These are phyloP conservation scores for Reticulitermes lucifugus DNA, from an alignment of 2,888 invertebrate species.

Conservation along the genomic window DNA sequence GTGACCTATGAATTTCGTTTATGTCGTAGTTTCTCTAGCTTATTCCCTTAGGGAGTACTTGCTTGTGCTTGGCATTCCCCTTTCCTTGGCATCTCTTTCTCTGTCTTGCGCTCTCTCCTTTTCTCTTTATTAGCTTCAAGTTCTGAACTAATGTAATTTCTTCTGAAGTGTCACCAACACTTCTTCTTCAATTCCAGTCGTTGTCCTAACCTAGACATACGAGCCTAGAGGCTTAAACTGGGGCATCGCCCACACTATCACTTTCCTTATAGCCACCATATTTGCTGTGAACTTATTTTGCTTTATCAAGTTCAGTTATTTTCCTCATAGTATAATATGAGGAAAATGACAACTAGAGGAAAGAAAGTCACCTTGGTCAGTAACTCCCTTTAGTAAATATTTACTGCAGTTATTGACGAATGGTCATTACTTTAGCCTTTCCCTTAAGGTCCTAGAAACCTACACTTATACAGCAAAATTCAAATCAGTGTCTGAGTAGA, in stretches of 20 bases:
- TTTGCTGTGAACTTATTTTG: neutral
- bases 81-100: neutral
- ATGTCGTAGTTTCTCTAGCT: neutral
- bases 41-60: neutral
- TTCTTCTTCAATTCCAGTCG: neutral
- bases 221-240: neutral
- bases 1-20: too few relatives aligned
- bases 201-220: too few relatives aligned
- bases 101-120: neutral
- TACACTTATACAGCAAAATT: neutral
- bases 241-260: neutral
- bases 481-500: too few relatives aligned
- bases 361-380: too few relatives aligned
- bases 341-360: too few relatives aligned
- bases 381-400: neutral
- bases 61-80: neutral
- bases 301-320: neutral
- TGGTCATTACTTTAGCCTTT: neutral
- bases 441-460: neutral
- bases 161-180: neutral
- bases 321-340: too few relatives aligned
- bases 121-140: slow-evolving; percentile 39
- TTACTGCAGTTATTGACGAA: neutral
- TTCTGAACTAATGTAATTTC: slow-evolving; percentile 41
- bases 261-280: neutral